Evolutionary conservation across 2,797 vertebrate species (phyloP).

Genomic region (Florisuga fusca): DNA sequence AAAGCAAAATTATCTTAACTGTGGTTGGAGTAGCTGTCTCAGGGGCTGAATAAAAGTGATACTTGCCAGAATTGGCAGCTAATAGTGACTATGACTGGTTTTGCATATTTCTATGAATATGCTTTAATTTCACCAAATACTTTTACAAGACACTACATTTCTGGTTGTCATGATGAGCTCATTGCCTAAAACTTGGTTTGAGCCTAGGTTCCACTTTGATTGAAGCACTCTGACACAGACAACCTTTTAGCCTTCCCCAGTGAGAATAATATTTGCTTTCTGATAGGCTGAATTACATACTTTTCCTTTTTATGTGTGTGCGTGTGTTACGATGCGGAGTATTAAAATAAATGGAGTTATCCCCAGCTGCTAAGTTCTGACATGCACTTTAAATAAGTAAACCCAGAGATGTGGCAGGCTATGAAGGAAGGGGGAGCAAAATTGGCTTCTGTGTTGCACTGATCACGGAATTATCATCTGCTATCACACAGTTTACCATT

Average conservation of each 20-base stretch:
- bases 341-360: slow-evolving; percentile 77
- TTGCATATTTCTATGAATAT: slow-evolving; percentile 20
- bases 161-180: background rate
- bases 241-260: slow-evolving; percentile 64
- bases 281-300: slow-evolving; percentile 78
- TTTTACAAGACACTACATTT: background rate
- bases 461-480: slow-evolving; percentile 74
- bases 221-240: slow-evolving; percentile 39
- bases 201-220: slow-evolving; percentile 7
- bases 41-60: background rate
- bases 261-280: slow-evolving; percentile 82
- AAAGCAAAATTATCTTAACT: slow-evolving; percentile 12
- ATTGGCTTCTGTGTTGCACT: slow-evolving; percentile 39
- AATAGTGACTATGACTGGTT: background rate
- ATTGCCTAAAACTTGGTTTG: background rate
- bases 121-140: background rate
- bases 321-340: slow-evolving; percentile 75
- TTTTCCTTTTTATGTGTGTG: slow-evolving; percentile 22
- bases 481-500: slow-evolving; percentile 73
- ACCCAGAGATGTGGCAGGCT: slow-evolving; percentile 35
- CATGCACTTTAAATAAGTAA: slow-evolving; percentile 82
- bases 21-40: background rate
- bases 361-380: slow-evolving; percentile 82
- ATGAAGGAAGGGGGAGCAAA: slow-evolving; percentile 35
- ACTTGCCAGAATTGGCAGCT: slow-evolving; percentile 20